Conservation (phyloP, 2,797 vertebrate species). For the Poecile montanus region DNA sequence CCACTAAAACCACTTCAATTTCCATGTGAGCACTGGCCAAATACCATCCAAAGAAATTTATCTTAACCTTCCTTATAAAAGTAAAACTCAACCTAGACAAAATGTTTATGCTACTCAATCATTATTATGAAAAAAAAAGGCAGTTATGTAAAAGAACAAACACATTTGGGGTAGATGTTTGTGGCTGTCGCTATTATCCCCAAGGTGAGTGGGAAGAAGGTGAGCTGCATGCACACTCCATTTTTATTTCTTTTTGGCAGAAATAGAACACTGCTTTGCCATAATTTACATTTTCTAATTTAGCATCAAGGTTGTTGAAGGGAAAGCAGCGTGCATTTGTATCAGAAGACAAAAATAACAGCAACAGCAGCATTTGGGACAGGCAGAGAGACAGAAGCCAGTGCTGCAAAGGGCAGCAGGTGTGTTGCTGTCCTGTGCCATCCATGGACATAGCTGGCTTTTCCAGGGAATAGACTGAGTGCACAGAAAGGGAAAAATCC, state of each 20-base stretch:
- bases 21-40: neutral
- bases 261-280: slow-evolving; percentile 33
- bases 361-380: neutral
- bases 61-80: neutral
- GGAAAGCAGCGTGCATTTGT: neutral
- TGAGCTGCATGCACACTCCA: neutral
- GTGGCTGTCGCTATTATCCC: neutral
- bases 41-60: neutral
- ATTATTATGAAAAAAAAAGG: neutral
- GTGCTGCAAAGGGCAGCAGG: neutral
- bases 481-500: neutral
- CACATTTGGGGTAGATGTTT: neutral
- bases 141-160: neutral
- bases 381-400: neutral
- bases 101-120: neutral
- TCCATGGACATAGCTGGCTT: neutral
- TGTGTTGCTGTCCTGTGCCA: neutral
- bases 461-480: neutral
- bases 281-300: slow-evolving; percentile 55
- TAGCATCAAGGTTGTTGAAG: slow-evolving; percentile 30
- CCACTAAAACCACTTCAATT: neutral
- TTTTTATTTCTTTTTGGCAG: slow-evolving; percentile 47
- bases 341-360: slow-evolving; percentile 52
- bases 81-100: neutral
- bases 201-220: slow-evolving; percentile 4